Base-by-base conservation (phyloP, 2,113 vertebrate genomes). In the Eolophus roseicapilla region DNA sequence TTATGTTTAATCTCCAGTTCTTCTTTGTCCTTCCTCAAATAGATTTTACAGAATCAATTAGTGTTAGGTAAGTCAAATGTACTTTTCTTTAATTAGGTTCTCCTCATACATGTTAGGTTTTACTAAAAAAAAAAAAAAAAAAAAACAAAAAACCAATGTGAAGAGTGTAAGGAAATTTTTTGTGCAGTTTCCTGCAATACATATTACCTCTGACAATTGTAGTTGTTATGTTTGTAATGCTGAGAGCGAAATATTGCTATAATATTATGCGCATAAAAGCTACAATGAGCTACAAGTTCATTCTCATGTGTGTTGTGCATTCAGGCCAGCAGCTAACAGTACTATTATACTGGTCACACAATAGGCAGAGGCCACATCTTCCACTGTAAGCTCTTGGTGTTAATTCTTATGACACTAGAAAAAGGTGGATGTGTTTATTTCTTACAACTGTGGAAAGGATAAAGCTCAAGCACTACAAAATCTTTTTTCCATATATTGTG, bases 331-430 rank as follows among this genome's bases (percentile, higher is more conserved):
- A 76, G 47, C 27, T 69, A 89, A 41, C 5, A 35, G 21, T 35
- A 50, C 0, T 0, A 37, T 55, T 43, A 46, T n/a, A 62, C 9
- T 18, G 9, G 18, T 57, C 1, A 17, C 18, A 31, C 7, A 6
- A 37, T 8, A 86, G 25, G 63, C 49, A 88, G 23, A 88, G 69
- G 33, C 15, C 21, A 1, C 17, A 44, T 52, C 33, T 44, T 57
- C 55, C 25, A 60, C 52, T 53, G 33, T 65, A 65, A 81, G 28
- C 10, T 83, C 21, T 71, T 70, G 11, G 13, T 63, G 27, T 44
- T 67, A 62, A 35, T 74, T 81, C 43, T 50, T 43, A 23, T 0
- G 3, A 60, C 9, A 39, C 27, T 28, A 67, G 39, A 49, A 92
- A 62, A 85, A 73, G 14, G 18, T 8, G 7, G 10, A 35, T 75